phyloP scores from a whole-genome alignment of 2,797 vertebrate species.

The Centropyge bicolor region DNA sequence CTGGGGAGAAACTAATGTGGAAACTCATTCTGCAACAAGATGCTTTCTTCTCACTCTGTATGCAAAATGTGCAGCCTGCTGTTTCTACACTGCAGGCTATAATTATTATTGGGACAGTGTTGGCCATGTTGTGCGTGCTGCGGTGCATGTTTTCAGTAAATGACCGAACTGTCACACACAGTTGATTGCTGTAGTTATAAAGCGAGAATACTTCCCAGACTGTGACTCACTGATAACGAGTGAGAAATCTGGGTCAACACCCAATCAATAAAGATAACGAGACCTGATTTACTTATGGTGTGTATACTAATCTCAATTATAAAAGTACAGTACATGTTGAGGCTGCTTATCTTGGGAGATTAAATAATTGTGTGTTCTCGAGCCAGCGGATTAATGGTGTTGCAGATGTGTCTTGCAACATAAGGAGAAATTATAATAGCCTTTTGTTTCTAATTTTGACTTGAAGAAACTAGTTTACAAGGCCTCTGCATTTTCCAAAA shows the following conservation, averaged over 20 bases:
- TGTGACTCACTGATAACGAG: slow-evolving; percentile 40
- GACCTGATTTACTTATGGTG: slow-evolving; percentile 33
- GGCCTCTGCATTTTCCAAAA: slow-evolving; percentile 19
- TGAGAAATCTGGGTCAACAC: slow-evolving; percentile 38
- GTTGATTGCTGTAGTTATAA: not conserved
- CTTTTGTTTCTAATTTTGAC: slow-evolving; percentile 19
- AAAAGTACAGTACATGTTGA: slow-evolving; percentile 15
- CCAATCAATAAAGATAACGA: slow-evolving; percentile 65
- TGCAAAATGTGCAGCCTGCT: not conserved
- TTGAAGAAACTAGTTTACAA: not conserved
- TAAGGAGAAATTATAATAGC: not conserved
- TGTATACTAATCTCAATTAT: slow-evolving; percentile 21
- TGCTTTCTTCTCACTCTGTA: slow-evolving; percentile 1
- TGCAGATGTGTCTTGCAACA: not conserved
- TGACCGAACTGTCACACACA: not conserved
- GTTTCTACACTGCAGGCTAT: not conserved
- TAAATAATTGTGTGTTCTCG: not conserved
- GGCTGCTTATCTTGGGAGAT: slow-evolving; percentile 23
- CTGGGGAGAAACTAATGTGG: slow-evolving; percentile 5
- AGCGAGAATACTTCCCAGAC: slow-evolving; percentile 28
- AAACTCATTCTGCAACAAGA: not conserved
- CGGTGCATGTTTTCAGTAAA: not conserved
- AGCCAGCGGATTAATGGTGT: not conserved
- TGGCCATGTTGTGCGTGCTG: no score
- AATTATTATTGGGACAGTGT: not conserved